Conservation (phyloP, 2,113 vertebrate genomes). For the Microcebus tavaratra region DNA sequence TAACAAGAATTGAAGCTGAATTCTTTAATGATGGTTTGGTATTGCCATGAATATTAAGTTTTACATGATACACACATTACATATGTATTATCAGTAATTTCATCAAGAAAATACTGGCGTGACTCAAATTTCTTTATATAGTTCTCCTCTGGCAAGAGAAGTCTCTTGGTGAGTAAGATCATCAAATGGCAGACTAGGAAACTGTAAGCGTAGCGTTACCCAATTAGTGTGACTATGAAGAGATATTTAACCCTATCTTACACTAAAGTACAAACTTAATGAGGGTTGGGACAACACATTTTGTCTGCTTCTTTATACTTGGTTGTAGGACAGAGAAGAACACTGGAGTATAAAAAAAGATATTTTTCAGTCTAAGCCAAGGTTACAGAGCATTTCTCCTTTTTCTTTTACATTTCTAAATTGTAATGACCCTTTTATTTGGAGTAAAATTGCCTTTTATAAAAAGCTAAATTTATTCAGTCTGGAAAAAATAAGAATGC, state of each 20-base stretch:
- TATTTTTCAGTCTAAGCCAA: neutral
- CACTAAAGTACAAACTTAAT: neutral
- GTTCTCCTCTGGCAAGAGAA: neutral
- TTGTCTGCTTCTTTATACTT: neutral
- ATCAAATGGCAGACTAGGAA: neutral
- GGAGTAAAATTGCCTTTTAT: neutral
- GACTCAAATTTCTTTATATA: neutral
- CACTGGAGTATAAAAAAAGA: neutral
- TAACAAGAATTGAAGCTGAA: neutral
- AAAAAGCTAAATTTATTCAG: neutral
- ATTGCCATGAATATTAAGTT: neutral
- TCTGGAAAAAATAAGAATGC: neutral
- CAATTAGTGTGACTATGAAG: neutral
- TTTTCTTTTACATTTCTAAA: neutral
- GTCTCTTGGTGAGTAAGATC: neutral
- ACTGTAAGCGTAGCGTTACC: neutral
- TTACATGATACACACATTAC: neutral
- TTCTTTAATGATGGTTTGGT: neutral
- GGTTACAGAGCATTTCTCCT: neutral
- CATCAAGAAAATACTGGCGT: neutral
- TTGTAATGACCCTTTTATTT: neutral
- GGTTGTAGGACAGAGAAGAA: neutral
- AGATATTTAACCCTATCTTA: neutral
- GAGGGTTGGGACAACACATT: neutral
- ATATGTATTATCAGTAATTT: neutral